phyloP scores from a whole-genome alignment of 2,113 vertebrate species.

The Thunnus thynnus region DNA sequence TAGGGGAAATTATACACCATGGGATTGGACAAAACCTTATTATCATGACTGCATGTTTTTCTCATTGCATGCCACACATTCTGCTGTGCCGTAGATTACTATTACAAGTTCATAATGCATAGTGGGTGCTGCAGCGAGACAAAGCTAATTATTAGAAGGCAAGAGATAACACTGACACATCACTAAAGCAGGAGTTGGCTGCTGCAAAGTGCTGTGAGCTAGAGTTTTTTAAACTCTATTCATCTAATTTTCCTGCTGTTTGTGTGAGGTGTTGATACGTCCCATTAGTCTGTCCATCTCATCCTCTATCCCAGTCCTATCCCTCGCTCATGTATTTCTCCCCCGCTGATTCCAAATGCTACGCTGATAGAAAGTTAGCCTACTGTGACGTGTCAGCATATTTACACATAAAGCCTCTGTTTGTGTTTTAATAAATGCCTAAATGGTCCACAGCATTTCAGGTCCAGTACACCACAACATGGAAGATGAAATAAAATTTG shows the following conservation, averaged over 20 bases:
- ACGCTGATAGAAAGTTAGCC: slow-evolving; percentile 61
- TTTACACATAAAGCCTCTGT: slow-evolving; percentile 52
- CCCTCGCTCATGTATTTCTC: background rate
- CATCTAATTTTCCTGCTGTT: slow-evolving; percentile 58
- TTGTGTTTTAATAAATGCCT: slow-evolving; percentile 41
- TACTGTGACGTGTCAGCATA: slow-evolving; percentile 73
- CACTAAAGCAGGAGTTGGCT: slow-evolving; percentile 52
- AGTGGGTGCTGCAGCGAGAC: slow-evolving; percentile 54
- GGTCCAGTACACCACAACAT: slow-evolving; percentile 1
- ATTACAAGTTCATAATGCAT: slow-evolving; percentile 53
- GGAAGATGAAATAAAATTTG: background rate
- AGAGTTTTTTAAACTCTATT: slow-evolving; percentile 56
- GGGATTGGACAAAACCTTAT: slow-evolving; percentile 32
- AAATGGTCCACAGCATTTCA: slow-evolving; percentile 35
- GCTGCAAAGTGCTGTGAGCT: slow-evolving; percentile 57
- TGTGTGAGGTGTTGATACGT: slow-evolving; percentile 59
- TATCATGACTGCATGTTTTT: slow-evolving; percentile 41
- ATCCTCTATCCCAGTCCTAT: background rate
- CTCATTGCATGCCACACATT: slow-evolving; percentile 57
- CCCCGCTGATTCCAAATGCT: slow-evolving; percentile 40
- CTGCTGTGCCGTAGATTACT: slow-evolving; percentile 56
- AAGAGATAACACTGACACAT: slow-evolving; percentile 74
- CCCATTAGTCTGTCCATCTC: slow-evolving; percentile 72
- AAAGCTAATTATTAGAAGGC: slow-evolving; percentile 73
- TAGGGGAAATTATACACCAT: background rate